Base-by-base conservation (phyloP, 2,113 vertebrate species). In the Zingel zingel region DNA sequence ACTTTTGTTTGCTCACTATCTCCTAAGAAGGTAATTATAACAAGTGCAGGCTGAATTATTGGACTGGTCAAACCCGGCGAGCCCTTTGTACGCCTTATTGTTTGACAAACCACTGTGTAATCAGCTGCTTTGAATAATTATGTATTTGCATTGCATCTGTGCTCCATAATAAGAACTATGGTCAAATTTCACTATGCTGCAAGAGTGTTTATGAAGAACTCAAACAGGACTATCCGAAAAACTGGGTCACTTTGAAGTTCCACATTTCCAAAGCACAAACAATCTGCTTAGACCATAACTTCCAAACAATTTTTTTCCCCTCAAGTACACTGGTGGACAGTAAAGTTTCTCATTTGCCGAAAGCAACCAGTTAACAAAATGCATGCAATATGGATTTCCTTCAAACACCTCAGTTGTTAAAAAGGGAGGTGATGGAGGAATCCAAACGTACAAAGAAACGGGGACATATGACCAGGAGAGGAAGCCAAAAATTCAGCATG, bases 191-290 rank as follows among this genome's bases (percentile, higher is more conserved):
- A 72, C 74, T 74, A 33, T 77, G 82, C 82, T 79, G 77, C 87
- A 78, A 78, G 78, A 77, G 86, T 64, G 56, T 90, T 81, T 81
- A 85, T 88, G 85, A 86, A 78, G 83, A 90, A 90, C 78, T 85
- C 74, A 87, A 81, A 74, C 89, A 78, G 69, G 54, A 64, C 62
- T 30, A 69, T 76, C 39, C 3, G 11, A 80, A 84, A 86, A 93
- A 93, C 84, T 94, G 86, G 93, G 93, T 94, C 91, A 91, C 90
- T 92, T 91, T 93, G 86, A 91, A 90, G 86, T 87, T 84, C 36
- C 65, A 85, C 88, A 71, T 89, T 88, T 91, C 81, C 81, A 88
- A 91, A 90, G 77, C 72, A 87, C 74, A 58, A 90, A 88, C 90
- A 91, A 92, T 91, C 92, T 88, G 77, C 89, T 93, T 83, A 86